Evolutionary conservation across 2,113 vertebrate species (phyloP), one percentile per base, ranked within the genome.

Genomic region (Notarius quadriscutis): DNA sequence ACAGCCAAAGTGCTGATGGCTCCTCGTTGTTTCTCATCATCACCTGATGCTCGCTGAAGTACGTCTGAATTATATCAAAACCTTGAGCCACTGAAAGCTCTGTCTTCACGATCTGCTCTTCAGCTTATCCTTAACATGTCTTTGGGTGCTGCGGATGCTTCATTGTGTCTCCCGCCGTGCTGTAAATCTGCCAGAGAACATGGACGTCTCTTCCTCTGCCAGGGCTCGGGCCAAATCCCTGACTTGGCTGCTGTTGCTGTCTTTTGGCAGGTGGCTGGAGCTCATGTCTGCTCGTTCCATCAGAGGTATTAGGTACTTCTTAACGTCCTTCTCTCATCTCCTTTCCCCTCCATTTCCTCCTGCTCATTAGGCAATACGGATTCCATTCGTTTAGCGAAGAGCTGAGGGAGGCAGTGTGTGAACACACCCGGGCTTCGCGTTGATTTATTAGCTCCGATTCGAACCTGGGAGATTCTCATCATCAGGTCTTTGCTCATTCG

Each of bases 371-470:
- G 90, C 91, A 92, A 14, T 93, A 91, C 89, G 90, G 92, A 93
- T 92, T 93, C 93, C 92, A 93, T 93, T 94, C 93, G 93, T 93
- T 92, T 93, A 90, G 89, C 87, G 86, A 90, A 89, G 90, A 91
- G 93, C 91, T 67, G 82, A 88, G 92, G 90, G 92, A 93, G 89
- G 62, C 18, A 5, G 75, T 22, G 57, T 87, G 77, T 58, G 89
- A 84, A 77, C 90, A 88, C 86, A 50, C 90, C 87, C 89, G 63
- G 87, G 90, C 91, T 48, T 78, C 71, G 83, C 90, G 89, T 91
- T 94, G 93, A 94, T 94, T 94, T 93, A 94, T 94, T 92, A 93
- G 91, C 91, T 74, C 91, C 89, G 91, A 92, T 93, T 92, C 87
- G 69, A 78, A 90, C 92, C 93, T 91, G 84, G 55, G 90, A 92